A percentile compares a stretch with the other conserved stretches of the same genome.
Evolutionary conservation across 53 echinoderm and acorn worm genomes (phyloP).

Genomic region (Mesocentrotus franciscanus): DNA sequence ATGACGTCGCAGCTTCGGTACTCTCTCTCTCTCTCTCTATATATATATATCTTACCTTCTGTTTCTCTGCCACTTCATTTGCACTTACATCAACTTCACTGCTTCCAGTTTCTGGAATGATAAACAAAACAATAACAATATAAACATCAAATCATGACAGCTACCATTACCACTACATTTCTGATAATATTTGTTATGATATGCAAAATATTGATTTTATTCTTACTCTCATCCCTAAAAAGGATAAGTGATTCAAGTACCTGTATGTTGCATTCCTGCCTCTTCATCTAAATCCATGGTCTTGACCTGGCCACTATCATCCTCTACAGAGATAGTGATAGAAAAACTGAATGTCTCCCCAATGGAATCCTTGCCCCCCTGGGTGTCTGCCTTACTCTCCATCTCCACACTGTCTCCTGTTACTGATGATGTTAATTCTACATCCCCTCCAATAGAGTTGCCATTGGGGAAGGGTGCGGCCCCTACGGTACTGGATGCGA

Average conservation of each 20-base stretch:
- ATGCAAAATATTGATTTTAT: no score
- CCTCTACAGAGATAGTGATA: constrained; percentile 84
- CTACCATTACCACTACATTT: neutral
- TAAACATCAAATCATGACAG: neutral
- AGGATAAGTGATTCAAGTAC: neutral
- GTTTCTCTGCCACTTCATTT: constrained; percentile 66
- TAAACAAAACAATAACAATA: neutral
- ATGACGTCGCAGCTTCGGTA: no score
- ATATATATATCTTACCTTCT: constrained; percentile 41
- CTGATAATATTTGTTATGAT: no score
- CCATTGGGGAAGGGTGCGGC: constrained; percentile 42
- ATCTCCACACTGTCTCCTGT: constrained; percentile 49
- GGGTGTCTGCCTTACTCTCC: constrained; percentile 25
- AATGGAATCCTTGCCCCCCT: neutral
- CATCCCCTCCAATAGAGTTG: constrained; percentile 34
- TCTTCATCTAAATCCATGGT: constrained; percentile 77
- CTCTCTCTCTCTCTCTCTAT: no score
- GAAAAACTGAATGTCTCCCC: constrained; percentile 4
- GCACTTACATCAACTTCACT: constrained; percentile 58
- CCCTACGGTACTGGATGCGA: constrained; percentile 18
- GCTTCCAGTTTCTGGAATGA: neutral
- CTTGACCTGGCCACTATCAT: constrained; percentile 75
- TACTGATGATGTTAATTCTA: constrained; percentile 48
- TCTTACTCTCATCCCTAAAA: neutral
- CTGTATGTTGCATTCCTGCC: constrained; percentile 49